Base-by-base conservation (phyloP, 2,888 invertebrate species). In the Didymodactylos carnosus region DNA sequence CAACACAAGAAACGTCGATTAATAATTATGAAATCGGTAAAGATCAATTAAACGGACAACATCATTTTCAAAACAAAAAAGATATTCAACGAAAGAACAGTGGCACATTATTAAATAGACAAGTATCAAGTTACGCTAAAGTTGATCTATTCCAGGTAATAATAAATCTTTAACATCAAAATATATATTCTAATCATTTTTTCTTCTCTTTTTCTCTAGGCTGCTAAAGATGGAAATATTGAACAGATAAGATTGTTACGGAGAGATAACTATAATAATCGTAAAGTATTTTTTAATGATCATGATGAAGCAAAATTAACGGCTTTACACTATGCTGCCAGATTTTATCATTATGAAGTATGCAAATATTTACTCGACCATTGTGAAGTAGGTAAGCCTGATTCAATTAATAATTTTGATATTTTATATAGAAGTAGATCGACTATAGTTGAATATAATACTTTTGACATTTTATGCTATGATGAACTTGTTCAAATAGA, bases 141-240 rank as follows among this genome's bases (percentile, higher is more conserved):
- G n/a, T 35, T 19, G 62, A 62, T 73, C 73, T 27, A 70, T 73
- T 73, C 70, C 73, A 25, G 39, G 49, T 39, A 73, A 70, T 14
- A 40, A 11, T 39, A 40, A 70, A 49, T 70, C 70, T 27, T 51
- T 70, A 49, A 49, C 71, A 49, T 71, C 71, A 49, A 40, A 46
- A 71, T 71, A 23, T 35, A 49, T 49, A 39, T 62, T n/a, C 3
- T n/a, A 35, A 19, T 62, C 4, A 49, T 7, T 29, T 16, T 53
- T 16, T 29, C 3, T 5, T 29, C 19, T 14, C 10, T 29, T 8
- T 6, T 11, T 8, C 11, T 16, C 8, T 35, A 62, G 62, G 62
- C 62, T 19, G 62, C 62, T 35, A 29, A 35, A n/a, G 2, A 29
- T 62, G 62, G 62, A 35, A 62, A 62, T 29, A 11, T 62, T 35